Evolutionary conservation across 2,797 vertebrate genomes (phyloP).

Genomic region (Propithecus deckenii): DNA sequence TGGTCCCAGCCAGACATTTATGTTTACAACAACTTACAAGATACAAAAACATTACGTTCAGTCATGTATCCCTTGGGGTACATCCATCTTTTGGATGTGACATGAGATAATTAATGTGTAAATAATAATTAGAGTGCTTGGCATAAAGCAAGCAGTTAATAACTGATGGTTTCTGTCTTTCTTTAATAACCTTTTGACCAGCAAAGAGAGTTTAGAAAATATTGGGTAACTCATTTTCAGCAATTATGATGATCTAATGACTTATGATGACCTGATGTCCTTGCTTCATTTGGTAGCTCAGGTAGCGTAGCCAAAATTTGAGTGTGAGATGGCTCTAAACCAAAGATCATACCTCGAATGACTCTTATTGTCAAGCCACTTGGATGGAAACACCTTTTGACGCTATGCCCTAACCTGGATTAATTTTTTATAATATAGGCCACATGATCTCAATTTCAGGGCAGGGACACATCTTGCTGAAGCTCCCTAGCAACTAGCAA

Average conservation of each 20-base stretch:
- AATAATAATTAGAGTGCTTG: not conserved
- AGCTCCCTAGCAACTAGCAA: not conserved
- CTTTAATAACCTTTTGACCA: constrained; percentile 4
- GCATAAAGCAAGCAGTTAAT: not conserved
- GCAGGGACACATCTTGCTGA: too few relatives aligned
- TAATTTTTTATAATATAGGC: not conserved
- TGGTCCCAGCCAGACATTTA: not conserved
- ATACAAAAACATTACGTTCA: not conserved
- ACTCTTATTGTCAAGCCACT: not conserved
- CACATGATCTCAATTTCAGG: not conserved
- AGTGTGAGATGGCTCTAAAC: not conserved
- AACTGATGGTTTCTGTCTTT: not conserved
- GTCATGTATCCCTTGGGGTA: not conserved
- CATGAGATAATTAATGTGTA: constrained; percentile 15
- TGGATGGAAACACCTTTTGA: not conserved
- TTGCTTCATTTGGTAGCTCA: constrained; percentile 5
- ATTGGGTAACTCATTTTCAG: not conserved
- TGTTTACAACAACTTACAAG: not conserved
- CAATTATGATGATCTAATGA: not conserved
- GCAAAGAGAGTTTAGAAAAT: not conserved
- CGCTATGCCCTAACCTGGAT: not conserved
- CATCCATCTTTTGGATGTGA: constrained; percentile 18
- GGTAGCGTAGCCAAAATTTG: not conserved
- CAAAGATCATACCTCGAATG: not conserved
- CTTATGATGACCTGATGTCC: not conserved